Conservation (phyloP, 2,888 invertebrate species). For the Ceraclea dissimilis region DNA sequence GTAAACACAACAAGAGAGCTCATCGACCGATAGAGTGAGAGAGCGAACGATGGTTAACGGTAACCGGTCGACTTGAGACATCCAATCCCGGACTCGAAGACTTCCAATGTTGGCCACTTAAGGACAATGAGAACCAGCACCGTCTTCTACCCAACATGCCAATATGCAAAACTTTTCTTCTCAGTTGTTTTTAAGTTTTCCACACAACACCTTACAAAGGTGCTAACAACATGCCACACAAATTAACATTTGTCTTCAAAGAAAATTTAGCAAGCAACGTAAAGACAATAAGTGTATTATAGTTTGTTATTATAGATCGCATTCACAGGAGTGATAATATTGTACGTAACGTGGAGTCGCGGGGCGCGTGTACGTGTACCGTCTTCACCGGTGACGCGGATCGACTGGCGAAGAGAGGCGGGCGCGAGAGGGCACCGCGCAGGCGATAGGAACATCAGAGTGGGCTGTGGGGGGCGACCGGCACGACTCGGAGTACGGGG, state of each 20-base stretch:
- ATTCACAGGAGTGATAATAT: background rate
- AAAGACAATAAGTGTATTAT: background rate
- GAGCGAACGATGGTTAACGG: constrained; percentile 35
- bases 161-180: background rate
- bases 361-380: constrained; percentile 18
- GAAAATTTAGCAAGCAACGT: background rate
- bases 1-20: constrained; percentile 19
- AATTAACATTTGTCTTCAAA: background rate
- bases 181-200: background rate
- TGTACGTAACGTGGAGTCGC: background rate
- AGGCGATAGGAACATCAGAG: constrained; percentile 31
- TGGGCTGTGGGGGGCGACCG: constrained; percentile 35
- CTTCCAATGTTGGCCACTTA: constrained; percentile 28
- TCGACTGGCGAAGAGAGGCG: constrained; percentile 29
- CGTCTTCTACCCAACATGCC: constrained; percentile 1
- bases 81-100: background rate
- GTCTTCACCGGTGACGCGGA: constrained; percentile 30
- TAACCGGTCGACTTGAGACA: constrained; percentile 33
- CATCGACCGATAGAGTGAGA: constrained; percentile 28
- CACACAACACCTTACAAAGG: background rate
- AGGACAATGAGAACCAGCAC: background rate
- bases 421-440: constrained; percentile 34
- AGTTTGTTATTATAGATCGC: too few relatives aligned
- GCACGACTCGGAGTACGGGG: constrained; percentile 32
- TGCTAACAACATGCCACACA: background rate